Conservation (phyloP, 2,797 vertebrate genomes). For the Decapterus maruadsi region DNA sequence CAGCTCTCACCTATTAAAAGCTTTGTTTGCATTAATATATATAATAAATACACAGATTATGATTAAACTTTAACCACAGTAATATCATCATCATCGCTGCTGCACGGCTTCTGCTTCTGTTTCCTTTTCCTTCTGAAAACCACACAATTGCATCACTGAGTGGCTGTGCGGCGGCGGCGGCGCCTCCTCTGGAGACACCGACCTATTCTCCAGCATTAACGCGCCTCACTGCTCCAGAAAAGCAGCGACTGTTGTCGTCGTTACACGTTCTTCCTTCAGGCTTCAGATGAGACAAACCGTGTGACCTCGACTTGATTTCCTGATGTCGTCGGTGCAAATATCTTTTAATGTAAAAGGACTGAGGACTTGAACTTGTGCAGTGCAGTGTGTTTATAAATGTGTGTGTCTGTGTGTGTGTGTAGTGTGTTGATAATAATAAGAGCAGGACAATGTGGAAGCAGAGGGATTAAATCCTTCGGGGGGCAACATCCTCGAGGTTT, state of each 20-base stretch:
- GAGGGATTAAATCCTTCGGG: constrained; percentile 3
- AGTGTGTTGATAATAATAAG: not conserved
- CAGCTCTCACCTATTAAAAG: no score
- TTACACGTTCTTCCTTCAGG: not conserved
- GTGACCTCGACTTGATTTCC: no score
- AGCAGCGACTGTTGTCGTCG: not conserved
- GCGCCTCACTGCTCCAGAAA: not conserved
- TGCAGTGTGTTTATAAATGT: not conserved
- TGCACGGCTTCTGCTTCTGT: no score
- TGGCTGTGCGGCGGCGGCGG: no score
- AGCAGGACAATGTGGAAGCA: not conserved
- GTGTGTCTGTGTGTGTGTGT: not conserved
- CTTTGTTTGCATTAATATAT: no score
- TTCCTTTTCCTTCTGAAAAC: no score
- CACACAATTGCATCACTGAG: no score
- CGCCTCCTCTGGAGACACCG: not conserved
- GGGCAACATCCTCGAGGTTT: not conserved
- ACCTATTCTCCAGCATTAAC: not conserved
- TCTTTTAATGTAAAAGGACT: not conserved
- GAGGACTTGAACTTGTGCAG: not conserved
- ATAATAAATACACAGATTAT: no score
- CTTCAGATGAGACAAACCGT: not conserved
- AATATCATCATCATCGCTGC: no score
- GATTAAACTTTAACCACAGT: no score
- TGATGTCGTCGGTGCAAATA: not conserved